Evolutionary conservation across 2,113 vertebrate species (phyloP).

Genomic region (Eudyptes chrysolophus): DNA sequence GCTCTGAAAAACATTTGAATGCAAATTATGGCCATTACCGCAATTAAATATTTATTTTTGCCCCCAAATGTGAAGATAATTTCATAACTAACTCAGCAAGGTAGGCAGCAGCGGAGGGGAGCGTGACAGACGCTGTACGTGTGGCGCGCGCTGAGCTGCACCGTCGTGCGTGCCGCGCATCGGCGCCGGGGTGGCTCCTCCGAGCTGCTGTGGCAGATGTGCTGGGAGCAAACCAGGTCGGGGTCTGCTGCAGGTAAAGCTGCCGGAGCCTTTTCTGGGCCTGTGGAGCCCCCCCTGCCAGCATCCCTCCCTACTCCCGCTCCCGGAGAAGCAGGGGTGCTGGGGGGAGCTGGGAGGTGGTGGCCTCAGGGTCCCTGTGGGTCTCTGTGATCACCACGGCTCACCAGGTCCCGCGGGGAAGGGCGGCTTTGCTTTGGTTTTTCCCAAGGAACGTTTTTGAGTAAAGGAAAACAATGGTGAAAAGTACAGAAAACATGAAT

Average conservation of each 20-base stretch:
- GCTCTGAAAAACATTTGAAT: background rate
- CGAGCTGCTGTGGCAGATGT: fast-evolving
- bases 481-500: background rate
- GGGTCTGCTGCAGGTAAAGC: background rate
- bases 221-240: background rate
- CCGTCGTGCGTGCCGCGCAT: fast-evolving
- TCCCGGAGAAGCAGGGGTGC: background rate
- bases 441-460: background rate
- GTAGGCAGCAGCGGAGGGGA: background rate
- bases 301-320: background rate
- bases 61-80: background rate
- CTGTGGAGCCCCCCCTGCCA: fast-evolving
- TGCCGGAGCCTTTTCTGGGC: background rate
- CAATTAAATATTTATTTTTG: conserved; percentile 28
- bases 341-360: background rate
- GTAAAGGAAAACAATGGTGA: background rate
- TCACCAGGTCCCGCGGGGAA: fast-evolving
- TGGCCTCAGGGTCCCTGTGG: background rate
- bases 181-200: fast-evolving
- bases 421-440: background rate
- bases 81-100: background rate
- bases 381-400: too few species aligned
- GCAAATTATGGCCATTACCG: conserved; percentile 24
- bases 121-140: fast-evolving
- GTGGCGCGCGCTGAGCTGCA: fast-evolving